phyloP scores from a whole-genome alignment of 1,140 invertebrate species.

The Ganaspis sp. region DNA sequence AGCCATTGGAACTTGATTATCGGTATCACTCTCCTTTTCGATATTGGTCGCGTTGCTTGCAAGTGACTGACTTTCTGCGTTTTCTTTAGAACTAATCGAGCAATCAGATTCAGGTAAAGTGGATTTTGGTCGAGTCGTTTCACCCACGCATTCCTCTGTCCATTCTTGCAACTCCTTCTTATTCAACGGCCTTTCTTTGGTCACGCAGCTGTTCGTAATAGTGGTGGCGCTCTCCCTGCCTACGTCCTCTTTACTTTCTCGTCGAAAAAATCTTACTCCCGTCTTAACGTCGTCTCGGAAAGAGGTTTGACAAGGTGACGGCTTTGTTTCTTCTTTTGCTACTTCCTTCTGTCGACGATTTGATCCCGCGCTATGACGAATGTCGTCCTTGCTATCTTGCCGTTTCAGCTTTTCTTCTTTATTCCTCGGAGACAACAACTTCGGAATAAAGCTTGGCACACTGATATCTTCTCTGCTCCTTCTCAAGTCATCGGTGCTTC shows the following conservation, averaged over 20 bases:
- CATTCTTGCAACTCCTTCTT: constrained; percentile 56
- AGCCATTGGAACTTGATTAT: constrained; percentile 45
- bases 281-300: constrained; percentile 17
- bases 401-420: constrained; percentile 69
- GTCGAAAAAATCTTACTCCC: constrained; percentile 30
- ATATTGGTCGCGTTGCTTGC: background rate
- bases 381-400: constrained; percentile 69
- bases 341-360: constrained; percentile 48
- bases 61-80: background rate
- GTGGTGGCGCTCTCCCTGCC: constrained; percentile 55
- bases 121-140: constrained; percentile 36
- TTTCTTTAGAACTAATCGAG: constrained; percentile 12
- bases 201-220: constrained; percentile 42
- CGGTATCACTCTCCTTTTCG: constrained; percentile 15
- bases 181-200: constrained; percentile 55
- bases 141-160: constrained; percentile 58
- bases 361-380: constrained; percentile 47
- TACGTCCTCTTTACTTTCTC: constrained; percentile 55
- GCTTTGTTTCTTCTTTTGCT: constrained; percentile 36
- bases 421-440: constrained; percentile 62
- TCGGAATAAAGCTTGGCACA: constrained; percentile 71
- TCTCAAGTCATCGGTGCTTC: constrained; percentile 72
- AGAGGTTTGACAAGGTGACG: constrained; percentile 26
- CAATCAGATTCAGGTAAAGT: background rate
- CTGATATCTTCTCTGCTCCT: constrained; percentile 71